These are phyloP conservation scores for Agriopis marginaria DNA, from an alignment of 2,888 invertebrate genomes.

Conservation along the genomic window DNA sequence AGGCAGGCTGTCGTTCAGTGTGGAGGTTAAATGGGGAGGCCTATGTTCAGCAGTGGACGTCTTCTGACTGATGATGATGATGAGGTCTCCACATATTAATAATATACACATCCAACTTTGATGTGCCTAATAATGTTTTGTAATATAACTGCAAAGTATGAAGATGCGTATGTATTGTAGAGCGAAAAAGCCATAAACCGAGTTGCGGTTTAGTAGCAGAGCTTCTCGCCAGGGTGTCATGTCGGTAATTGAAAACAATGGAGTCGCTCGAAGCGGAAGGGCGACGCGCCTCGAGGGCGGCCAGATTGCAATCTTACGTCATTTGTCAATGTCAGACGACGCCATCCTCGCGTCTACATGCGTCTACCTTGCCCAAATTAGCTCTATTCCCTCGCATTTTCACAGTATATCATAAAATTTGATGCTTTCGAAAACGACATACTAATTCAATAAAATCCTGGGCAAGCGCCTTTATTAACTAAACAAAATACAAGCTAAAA, in stretches of 20 bases:
- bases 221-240: conserved; percentile 78
- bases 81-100: neutral
- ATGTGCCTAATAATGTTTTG: neutral
- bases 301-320: conserved; percentile 91
- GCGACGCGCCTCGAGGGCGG: conserved; percentile 79
- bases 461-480: too few species aligned
- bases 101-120: neutral
- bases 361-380: conserved; percentile 78
- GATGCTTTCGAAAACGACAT: neutral
- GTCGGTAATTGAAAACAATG: conserved; percentile 86
- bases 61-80: too few species aligned
- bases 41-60: too few species aligned
- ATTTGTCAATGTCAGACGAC: conserved; percentile 91
- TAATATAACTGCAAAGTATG: neutral
- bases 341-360: conserved; percentile 72
- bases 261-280: conserved; percentile 78
- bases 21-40: too few species aligned
- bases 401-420: conserved; percentile 2
- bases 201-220: conserved; percentile 77
- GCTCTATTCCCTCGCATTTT: conserved; percentile 51
- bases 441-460: neutral
- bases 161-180: conserved; percentile 46
- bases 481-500: too few species aligned
- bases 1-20: too few species aligned
- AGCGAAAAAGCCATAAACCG: conserved; percentile 76